Evolutionary conservation across 2,113 vertebrate genomes (phyloP).

Genomic region (Silurus meridionalis): DNA sequence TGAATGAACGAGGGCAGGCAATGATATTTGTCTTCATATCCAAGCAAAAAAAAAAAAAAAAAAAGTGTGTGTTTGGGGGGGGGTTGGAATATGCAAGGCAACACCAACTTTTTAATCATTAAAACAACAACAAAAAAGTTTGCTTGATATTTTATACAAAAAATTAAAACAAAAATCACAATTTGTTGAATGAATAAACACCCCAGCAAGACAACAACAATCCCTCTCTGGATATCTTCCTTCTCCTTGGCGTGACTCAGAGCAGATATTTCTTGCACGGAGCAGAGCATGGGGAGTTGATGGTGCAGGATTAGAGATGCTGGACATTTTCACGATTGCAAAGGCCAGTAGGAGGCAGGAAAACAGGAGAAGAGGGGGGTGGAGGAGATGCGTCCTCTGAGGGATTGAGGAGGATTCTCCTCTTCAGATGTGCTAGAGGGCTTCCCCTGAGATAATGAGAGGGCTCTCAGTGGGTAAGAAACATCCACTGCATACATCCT

Average conservation of each 20-base stretch:
- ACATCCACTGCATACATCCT: constrained; percentile 52
- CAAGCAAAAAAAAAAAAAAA: constrained; percentile 31
- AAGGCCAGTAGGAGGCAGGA: constrained; percentile 28
- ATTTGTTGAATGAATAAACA: constrained; percentile 8
- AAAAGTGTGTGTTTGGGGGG: too few relatives aligned
- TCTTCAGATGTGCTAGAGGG: constrained; percentile 56
- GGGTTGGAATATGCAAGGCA: constrained; percentile 17
- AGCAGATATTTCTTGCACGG: constrained; percentile 17
- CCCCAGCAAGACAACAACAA: constrained; percentile 1
- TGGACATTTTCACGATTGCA: constrained; percentile 40
- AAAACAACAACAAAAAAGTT: constrained; percentile 16
- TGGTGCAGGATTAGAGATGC: constrained; percentile 44
- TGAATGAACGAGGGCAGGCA: constrained; percentile 49
- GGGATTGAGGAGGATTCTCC: constrained; percentile 54
- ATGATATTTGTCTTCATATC: constrained; percentile 50
- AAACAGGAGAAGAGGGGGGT: constrained; percentile 13
- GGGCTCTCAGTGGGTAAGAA: constrained; percentile 45
- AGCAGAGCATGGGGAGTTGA: constrained; percentile 24
- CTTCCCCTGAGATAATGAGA: constrained; percentile 58
- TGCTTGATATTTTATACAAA: constrained; percentile 8
- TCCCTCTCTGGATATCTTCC: neutral
- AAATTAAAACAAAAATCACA: neutral
- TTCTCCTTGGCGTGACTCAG: neutral
- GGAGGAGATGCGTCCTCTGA: constrained; percentile 34
- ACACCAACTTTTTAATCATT: constrained; percentile 23